Evolutionary conservation across 1,140 invertebrate species (phyloP).

Genomic region (Zaprionus vittiger): DNA sequence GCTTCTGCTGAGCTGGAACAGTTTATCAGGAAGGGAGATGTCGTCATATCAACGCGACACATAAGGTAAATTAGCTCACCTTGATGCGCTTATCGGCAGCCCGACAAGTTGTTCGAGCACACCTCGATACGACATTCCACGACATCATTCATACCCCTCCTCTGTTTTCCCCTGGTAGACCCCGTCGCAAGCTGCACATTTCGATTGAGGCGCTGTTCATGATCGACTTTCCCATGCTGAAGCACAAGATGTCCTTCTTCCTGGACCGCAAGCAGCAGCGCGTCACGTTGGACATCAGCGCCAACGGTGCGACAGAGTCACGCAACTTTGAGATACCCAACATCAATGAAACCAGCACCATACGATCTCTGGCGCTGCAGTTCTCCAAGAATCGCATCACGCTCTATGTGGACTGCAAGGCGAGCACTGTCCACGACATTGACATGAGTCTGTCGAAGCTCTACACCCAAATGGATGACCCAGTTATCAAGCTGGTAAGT

Average conservation of each 20-base stretch:
- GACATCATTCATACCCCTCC: background rate
- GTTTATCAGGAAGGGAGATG: slow-evolving; percentile 86
- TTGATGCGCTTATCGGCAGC: slow-evolving; percentile 33
- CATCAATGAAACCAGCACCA: slow-evolving; percentile 83
- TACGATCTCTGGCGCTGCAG: slow-evolving; percentile 77
- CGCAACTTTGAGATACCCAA: slow-evolving; percentile 83
- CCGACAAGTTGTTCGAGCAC: slow-evolving; percentile 28
- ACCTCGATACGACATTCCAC: background rate
- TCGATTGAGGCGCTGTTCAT: slow-evolving; percentile 87
- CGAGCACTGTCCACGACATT: slow-evolving; percentile 76
- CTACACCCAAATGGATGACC: slow-evolving; percentile 83
- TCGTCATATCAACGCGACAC: slow-evolving; percentile 87
- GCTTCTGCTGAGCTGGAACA: slow-evolving; percentile 86
- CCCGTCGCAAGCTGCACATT: slow-evolving; percentile 85
- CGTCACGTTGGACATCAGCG: slow-evolving; percentile 85
- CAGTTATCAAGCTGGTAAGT: slow-evolving; percentile 82
- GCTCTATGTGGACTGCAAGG: slow-evolving; percentile 80
- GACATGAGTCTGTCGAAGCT: slow-evolving; percentile 79
- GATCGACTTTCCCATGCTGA: slow-evolving; percentile 87
- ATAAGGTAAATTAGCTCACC: slow-evolving; percentile 84
- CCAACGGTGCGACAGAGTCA: slow-evolving; percentile 71
- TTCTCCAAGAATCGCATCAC: slow-evolving; percentile 80
- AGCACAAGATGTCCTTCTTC: slow-evolving; percentile 88
- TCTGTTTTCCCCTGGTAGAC: slow-evolving; percentile 51
- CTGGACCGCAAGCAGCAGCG: slow-evolving; percentile 87